Percentiles rank a stretch among this genome's conserved stretches.
Evolutionary conservation across 1,140 invertebrate species (phyloP).

Genomic region (Zelostemma sp.): DNA sequence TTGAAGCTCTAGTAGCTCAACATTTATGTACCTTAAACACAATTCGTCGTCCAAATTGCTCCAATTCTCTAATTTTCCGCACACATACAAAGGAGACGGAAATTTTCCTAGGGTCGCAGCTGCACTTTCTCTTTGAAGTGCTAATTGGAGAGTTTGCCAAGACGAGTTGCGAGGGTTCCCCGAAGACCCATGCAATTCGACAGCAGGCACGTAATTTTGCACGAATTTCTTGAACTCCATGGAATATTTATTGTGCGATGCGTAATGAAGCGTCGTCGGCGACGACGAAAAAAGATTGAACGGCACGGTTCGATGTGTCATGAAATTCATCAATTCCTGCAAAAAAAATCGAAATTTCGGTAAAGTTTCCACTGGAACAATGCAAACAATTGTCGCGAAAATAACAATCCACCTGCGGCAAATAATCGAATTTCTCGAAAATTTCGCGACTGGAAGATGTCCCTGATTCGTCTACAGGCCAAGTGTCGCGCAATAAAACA

Average conservation of each 20-base stretch:
- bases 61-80: conserved; percentile 20
- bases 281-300: conserved; percentile 25
- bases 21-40: conserved; percentile 40
- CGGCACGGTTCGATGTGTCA: conserved; percentile 42
- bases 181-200: conserved; percentile 5
- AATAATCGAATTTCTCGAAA: conserved; percentile 38
- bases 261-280: conserved; percentile 22
- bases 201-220: conserved; percentile 5
- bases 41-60: conserved; percentile 29
- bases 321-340: conserved; percentile 21
- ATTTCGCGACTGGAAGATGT: not conserved
- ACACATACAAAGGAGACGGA: conserved; percentile 43
- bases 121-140: conserved; percentile 27
- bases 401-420: conserved; percentile 34
- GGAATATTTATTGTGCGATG: conserved; percentile 30
- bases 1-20: too few relatives aligned
- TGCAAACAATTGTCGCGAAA: conserved; percentile 3
- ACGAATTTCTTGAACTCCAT: conserved; percentile 31
- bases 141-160: conserved; percentile 33
- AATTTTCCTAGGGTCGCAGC: conserved; percentile 34
- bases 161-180: conserved; percentile 13
- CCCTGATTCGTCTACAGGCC: conserved; percentile 35
- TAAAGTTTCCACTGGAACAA: not conserved
- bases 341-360: conserved; percentile 9
- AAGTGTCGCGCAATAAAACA: conserved; percentile 30